These are phyloP conservation scores for Brachyhypopomus occidentalis DNA, from an alignment of 2,113 vertebrate genomes.

Conservation along the genomic window DNA sequence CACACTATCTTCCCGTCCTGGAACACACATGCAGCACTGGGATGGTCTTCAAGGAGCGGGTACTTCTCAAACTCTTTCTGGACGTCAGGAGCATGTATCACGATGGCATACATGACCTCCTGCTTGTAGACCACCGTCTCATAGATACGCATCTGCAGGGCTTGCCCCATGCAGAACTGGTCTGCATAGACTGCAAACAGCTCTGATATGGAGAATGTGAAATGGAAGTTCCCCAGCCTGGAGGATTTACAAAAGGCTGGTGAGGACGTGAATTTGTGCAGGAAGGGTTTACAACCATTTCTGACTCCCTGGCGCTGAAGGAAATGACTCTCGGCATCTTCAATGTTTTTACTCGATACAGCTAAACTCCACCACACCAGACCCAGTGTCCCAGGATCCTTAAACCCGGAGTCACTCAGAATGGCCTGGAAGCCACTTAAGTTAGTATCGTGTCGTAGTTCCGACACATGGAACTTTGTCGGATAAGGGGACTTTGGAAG, in stretches of 20 bases:
- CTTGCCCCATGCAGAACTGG: slow-evolving; percentile 13
- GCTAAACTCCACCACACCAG: slow-evolving; percentile 37
- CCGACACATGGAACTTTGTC: background rate
- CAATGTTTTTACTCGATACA: background rate
- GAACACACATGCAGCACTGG: slow-evolving; percentile 8
- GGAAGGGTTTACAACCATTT: background rate
- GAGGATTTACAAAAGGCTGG: slow-evolving; percentile 20
- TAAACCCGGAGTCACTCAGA: slow-evolving; percentile 9
- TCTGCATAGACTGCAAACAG: background rate
- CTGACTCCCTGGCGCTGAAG: background rate
- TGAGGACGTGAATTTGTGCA: slow-evolving; percentile 32
- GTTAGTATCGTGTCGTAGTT: slow-evolving; percentile 27
- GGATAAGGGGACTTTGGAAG: background rate
- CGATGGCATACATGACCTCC: slow-evolving; percentile 5
- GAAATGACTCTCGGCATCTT: background rate
- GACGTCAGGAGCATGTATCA: slow-evolving; percentile 7
- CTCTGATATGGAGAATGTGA: slow-evolving; percentile 5
- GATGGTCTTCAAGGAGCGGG: slow-evolving; percentile 9
- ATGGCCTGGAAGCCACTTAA: slow-evolving; percentile 8
- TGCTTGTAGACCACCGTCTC: slow-evolving; percentile 3
- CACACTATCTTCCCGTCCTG: slow-evolving; percentile 15
- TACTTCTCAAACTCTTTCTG: background rate
- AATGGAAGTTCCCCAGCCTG: slow-evolving; percentile 17
- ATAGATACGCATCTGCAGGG: slow-evolving; percentile 11
- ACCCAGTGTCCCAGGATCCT: background rate